Evolutionary conservation across 2,113 vertebrate genomes (phyloP).

Genomic region (Spizaetus ornatus): DNA sequence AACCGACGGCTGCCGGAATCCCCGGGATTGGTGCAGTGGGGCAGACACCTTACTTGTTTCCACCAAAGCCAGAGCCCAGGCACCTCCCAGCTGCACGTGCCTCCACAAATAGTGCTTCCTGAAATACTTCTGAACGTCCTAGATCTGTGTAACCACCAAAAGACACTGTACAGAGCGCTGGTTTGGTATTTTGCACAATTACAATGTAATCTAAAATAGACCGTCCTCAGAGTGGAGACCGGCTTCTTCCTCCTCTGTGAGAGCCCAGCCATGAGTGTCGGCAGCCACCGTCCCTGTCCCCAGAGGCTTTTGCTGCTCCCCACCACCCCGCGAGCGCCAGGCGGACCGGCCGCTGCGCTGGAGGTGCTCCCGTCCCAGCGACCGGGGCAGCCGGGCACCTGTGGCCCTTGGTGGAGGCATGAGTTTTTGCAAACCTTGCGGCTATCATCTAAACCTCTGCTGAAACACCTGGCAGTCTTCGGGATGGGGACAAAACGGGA

Average conservation of each 20-base stretch:
- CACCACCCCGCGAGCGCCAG: rapidly evolving
- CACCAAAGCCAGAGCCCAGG: background rate
- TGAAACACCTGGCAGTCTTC: background rate
- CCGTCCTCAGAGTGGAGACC: background rate
- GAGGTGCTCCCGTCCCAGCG: background rate
- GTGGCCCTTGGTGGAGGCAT: background rate
- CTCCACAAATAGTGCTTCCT: background rate
- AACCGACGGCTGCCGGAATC: rapidly evolving
- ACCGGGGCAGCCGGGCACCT: background rate
- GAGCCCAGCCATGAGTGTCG: background rate
- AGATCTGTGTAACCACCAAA: background rate
- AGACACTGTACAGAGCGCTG: background rate
- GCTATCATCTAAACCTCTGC: background rate
- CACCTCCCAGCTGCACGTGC: background rate
- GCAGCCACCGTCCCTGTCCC: background rate
- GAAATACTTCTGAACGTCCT: background rate
- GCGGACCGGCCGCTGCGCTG: background rate
- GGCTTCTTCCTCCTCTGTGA: background rate
- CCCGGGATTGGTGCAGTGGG: rapidly evolving
- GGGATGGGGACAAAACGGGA: background rate
- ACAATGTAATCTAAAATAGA: background rate
- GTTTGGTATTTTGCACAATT: background rate
- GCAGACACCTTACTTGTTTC: background rate
- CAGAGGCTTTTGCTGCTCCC: background rate
- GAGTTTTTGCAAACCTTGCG: background rate